phyloP scores from a whole-genome alignment of 2,797 vertebrate genomes.

The Urosaurus nigricauda region DNA sequence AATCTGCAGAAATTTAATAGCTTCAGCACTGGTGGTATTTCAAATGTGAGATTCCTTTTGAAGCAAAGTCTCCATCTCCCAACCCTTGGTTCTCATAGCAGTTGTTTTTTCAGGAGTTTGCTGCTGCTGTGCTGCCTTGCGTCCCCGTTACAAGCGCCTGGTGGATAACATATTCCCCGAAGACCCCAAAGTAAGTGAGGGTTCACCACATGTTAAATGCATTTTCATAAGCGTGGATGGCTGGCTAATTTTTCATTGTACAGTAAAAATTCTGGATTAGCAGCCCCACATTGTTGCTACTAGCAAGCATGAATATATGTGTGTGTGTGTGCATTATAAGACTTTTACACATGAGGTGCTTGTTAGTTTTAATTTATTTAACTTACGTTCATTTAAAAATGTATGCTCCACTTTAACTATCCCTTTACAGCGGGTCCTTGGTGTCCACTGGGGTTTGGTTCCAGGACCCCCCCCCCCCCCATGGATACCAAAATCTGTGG shows the following conservation, averaged over 20 bases:
- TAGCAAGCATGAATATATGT: too few species aligned
- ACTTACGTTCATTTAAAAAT: background rate
- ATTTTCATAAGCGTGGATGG: background rate
- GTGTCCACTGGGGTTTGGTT: too few species aligned
- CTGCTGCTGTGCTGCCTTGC: slow-evolving; percentile 94
- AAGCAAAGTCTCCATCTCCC: background rate
- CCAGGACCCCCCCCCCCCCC: too few species aligned
- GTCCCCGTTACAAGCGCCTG: slow-evolving; percentile 95
- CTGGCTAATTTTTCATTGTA: background rate
- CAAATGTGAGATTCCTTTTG: too few species aligned
- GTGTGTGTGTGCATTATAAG: too few species aligned
- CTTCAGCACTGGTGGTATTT: background rate
- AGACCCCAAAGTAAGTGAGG: slow-evolving; percentile 92
- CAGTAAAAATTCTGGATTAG: too few species aligned
- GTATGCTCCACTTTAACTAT: background rate
- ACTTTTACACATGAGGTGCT: background rate
- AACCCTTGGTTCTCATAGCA: background rate
- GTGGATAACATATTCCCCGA: slow-evolving; percentile 99
- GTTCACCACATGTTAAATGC: background rate
- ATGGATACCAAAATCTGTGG: too few species aligned
- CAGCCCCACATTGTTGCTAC: background rate
- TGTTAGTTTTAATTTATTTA: background rate
- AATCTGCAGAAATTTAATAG: background rate
- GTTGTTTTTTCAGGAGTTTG: slow-evolving; percentile 87
- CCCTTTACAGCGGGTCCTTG: background rate